These are phyloP conservation scores for Trachops cirrhosus DNA, from an alignment of 2,797 vertebrate genomes.

Conservation along the genomic window DNA sequence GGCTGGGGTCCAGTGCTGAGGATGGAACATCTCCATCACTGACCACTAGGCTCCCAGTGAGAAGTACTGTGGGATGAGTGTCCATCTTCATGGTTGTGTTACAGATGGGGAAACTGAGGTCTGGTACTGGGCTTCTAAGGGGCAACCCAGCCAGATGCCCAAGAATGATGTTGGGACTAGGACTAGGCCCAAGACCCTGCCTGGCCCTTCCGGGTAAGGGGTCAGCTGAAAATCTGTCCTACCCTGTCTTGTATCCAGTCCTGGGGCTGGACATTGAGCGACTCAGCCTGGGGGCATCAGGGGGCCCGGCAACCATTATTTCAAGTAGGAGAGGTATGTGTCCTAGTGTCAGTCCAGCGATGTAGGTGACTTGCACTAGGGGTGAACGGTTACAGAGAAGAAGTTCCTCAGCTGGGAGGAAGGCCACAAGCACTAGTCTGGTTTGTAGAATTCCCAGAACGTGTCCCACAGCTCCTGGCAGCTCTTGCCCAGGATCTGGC, in stretches of 20 bases:
- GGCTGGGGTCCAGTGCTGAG: accelerated
- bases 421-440: conserved; percentile 94
- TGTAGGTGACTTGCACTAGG: conserved; percentile 89
- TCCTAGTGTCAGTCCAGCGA: conserved; percentile 94
- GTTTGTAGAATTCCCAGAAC: conserved; percentile 96
- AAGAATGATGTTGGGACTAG: background rate
- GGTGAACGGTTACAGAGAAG: conserved; percentile 87
- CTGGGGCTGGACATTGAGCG: background rate
- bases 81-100: background rate
- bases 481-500: conserved; percentile 83
- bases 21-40: background rate
- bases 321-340: conserved; percentile 94
- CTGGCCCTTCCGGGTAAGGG: background rate
- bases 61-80: background rate
- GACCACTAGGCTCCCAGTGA: background rate
- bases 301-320: conserved; percentile 85
- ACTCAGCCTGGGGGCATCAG: background rate
- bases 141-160: background rate
- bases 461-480: conserved; percentile 88
- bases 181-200: background rate
- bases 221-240: background rate
- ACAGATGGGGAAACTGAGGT: background rate
- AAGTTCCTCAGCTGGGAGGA: conserved; percentile 93
- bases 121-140: background rate
- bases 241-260: background rate